These are phyloP conservation scores for Bambusicola thoracicus DNA, from an alignment of 2,113 vertebrate species.

Conservation along the genomic window DNA sequence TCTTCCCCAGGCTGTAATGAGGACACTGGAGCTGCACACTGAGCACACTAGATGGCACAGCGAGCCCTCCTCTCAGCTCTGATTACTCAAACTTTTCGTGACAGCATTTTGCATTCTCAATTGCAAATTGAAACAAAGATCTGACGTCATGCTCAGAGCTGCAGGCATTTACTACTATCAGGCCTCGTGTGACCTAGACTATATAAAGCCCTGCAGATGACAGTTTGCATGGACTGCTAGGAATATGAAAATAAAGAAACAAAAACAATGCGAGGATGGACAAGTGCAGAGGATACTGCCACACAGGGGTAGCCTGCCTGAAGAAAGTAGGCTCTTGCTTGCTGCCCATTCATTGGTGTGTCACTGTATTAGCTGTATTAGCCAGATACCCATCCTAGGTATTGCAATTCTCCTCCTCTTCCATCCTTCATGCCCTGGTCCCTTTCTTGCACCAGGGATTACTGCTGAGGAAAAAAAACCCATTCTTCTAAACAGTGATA, in stretches of 20 bases:
- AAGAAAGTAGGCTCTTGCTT: background rate
- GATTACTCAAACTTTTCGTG: rapidly evolving
- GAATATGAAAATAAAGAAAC: background rate
- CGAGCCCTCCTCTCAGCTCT: background rate
- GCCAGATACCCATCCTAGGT: background rate
- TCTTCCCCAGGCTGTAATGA: background rate
- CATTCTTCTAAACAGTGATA: background rate
- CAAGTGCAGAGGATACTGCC: background rate
- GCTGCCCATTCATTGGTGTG: background rate
- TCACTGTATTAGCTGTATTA: background rate
- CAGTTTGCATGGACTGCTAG: background rate
- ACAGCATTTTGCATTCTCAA: background rate
- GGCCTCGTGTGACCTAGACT: background rate
- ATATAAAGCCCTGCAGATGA: background rate
- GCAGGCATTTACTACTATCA: background rate
- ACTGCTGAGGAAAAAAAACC: background rate
- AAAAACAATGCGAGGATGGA: too few relatives aligned
- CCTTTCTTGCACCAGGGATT: background rate
- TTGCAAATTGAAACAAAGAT: background rate
- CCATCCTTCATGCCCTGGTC: background rate
- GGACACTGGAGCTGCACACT: background rate
- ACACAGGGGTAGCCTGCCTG: background rate
- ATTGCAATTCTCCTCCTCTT: background rate
- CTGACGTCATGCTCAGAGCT: background rate
- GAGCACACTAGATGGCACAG: conserved; percentile 48